Evolutionary conservation across 2,888 invertebrate genomes (phyloP).

Genomic region (Tetragnatha montana): DNA sequence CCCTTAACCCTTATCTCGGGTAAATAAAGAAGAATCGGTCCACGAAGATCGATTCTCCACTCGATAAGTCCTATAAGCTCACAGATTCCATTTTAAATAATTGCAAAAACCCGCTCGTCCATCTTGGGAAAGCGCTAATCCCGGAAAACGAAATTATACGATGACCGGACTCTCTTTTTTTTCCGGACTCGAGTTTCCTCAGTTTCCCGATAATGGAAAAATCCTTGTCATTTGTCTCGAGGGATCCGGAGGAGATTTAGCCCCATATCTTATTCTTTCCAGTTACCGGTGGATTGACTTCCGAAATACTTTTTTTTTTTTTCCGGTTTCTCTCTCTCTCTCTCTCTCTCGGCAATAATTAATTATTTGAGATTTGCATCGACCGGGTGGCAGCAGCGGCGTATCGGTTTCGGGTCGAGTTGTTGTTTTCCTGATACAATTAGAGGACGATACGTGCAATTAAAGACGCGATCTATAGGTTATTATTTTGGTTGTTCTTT

Average conservation of each 20-base stretch:
- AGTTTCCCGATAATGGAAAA: constrained; percentile 30
- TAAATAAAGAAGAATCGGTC: too few relatives aligned
- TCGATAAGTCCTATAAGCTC: not conserved
- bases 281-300: constrained; percentile 42
- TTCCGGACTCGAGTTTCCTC: not conserved
- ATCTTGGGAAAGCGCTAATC: not conserved
- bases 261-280: constrained; percentile 28
- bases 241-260: constrained; percentile 28
- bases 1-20: too few relatives aligned
- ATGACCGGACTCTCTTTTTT: not conserved
- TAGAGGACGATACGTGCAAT: constrained; percentile 24
- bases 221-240: constrained; percentile 44
- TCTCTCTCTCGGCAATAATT: constrained; percentile 17
- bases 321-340: not conserved
- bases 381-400: not conserved
- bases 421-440: constrained; percentile 20
- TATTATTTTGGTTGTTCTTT: not conserved
- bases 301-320: not conserved
- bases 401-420: not conserved
- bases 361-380: constrained; percentile 45
- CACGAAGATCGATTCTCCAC: not conserved
- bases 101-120: not conserved
- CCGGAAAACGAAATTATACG: not conserved
- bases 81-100: not conserved
- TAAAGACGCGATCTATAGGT: constrained; percentile 21